Evolutionary conservation across 1,140 invertebrate genomes (phyloP), one percentile per base, ranked within the genome.

Genomic region (Drosophila guanche): DNA sequence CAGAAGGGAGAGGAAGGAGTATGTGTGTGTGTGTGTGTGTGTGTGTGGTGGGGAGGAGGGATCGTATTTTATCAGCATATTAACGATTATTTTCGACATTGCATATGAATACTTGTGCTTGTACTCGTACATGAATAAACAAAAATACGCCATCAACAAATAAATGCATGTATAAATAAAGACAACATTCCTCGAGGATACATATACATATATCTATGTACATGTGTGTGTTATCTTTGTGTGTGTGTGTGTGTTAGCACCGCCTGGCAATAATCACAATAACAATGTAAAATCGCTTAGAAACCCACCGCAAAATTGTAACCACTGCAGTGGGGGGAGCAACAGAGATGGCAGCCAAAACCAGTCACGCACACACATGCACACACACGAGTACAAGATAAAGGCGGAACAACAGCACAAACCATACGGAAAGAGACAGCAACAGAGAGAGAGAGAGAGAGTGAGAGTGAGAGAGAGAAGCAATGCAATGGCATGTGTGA

Each of bases 261-360:
- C 42, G 61, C 61, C 40, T 47, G 67, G 47, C 74, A 88, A 80
- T 86, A 86, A 88, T 83, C 88, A 86, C 78, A 86, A 86, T 88
- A 86, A 88, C 81, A 86, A 88, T 88, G 81, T 81, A 86, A 86
- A 86, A 88, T 86, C 83, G 83, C 83, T 86, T 86, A 83, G 81
- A 86, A 83, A 88, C 81, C 58, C 88, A 88, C 78, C 81, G 74
- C 83, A 86, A 81, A 72, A 62, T 2, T 81, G 58, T 81, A 67
- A 61, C 57, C 72, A 56, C 61, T 43, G 55, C 41, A 62, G 33
- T 40, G 23, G 27, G 12, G 7, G 20, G 16, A 25, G 23, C 20
- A 27, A 40, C 6, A 14, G 22, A 43, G 27, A 41, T 29, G 37
- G 27, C 42, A 33, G 29, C 29, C 8, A 8, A 41, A 27, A 29